Conservation (phyloP, 1,140 invertebrate genomes). For the Pseudomyrmex pallidus region DNA sequence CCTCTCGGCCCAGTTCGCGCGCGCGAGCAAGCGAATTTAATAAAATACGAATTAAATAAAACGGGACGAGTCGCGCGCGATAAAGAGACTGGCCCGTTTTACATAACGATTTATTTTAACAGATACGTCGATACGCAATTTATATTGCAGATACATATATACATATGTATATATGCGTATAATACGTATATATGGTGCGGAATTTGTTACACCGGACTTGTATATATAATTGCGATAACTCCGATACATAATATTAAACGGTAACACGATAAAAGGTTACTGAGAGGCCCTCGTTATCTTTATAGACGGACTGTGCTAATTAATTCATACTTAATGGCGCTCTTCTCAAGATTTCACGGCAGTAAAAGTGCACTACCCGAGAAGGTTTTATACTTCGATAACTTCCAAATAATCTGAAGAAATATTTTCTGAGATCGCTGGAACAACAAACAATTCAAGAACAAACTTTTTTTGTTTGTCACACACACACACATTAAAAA, state of each 20-base stretch:
- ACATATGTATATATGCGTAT: too few relatives aligned
- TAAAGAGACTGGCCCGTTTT: neutral
- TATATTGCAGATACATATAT: too few relatives aligned
- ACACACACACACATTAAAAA: too few relatives aligned
- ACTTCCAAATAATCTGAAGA: neutral
- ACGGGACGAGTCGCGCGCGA: neutral
- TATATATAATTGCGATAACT: slow-evolving; percentile 15
- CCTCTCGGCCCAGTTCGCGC: slow-evolving; percentile 38
- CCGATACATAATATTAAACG: slow-evolving; percentile 17
- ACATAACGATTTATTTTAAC: slow-evolving; percentile 27
- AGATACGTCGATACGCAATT: neutral
- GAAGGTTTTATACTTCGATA: neutral
- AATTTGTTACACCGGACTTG: slow-evolving; percentile 9
- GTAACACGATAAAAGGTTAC: slow-evolving; percentile 15
- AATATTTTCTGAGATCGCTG: neutral
- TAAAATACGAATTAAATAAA: slow-evolving; percentile 53
- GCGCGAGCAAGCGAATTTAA: slow-evolving; percentile 28
- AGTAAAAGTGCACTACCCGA: neutral
- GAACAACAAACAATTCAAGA: too few relatives aligned
- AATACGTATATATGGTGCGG: too few relatives aligned
- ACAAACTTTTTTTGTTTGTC: too few relatives aligned
- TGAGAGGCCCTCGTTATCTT: neutral
- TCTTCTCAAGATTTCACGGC: slow-evolving; percentile 9
- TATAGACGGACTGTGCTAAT: slow-evolving; percentile 3
- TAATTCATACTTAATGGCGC: neutral